Evolutionary conservation across 2,113 vertebrate genomes (phyloP), one percentile per base, ranked within the genome.

Genomic region (Campylomormyrus tamandua): DNA sequence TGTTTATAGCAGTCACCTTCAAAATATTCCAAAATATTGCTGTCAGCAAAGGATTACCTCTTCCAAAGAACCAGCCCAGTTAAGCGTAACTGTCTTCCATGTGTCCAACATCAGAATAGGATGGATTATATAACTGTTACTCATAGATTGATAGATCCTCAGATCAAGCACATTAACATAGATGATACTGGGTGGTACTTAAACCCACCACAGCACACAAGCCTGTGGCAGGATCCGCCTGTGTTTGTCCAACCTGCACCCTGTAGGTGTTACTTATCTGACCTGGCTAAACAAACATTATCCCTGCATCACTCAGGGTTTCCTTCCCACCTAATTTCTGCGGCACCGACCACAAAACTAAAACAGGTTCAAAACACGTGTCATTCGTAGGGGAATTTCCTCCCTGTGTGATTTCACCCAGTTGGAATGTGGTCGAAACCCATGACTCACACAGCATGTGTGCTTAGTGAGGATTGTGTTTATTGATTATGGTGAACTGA

Each of bases 371-470:
- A 5, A 87, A 74, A 91, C 88, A 88, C 39, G 89, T 90, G 88
- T 90, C 92, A 91, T 90, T 70, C n/a, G 80, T 90, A 50, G 53
- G 0, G 5, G 56, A 46, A 52, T 56, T 56, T 89, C 87, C 56
- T 46, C 87, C 49, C n/a, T 21, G 10, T 56, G 88, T 93, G 93
- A 93, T 85, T 86, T 94, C 92, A 94, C 52, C 90, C 4, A n/a
- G 15, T 42, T 92, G 89, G 93, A 95, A 96, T 89, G 90, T 89
- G 42, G 2, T 90, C 92, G 90, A 93, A 93, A 10, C 89, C 91
- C 88, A 49, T 66, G 42, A 92, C 90, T 93, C 92, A 94, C n/a
- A 11, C 92, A 70, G 49, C 83, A 89, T 93, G 92, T 91, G 92
- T 93, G 91, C 91, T 88, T 48, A 21, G 31, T n/a, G n/a, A 58